phyloP scores from a whole-genome alignment of 2,113 vertebrate genomes.

The Rattus rattus region DNA sequence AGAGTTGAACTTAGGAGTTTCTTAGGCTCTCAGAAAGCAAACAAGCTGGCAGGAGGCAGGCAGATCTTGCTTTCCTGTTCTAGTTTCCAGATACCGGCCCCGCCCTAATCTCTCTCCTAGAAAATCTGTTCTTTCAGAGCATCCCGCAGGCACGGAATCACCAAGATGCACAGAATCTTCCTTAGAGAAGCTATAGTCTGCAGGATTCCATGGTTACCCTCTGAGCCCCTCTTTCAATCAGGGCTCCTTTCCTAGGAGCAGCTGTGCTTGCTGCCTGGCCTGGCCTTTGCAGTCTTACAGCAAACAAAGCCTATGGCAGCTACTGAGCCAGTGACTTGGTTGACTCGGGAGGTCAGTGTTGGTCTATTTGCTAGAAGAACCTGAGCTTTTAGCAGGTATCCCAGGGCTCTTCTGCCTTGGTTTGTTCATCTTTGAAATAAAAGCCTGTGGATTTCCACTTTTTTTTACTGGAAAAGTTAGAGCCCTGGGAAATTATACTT shows the following conservation, averaged over 20 bases:
- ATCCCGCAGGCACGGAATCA: neutral
- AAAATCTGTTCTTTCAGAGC: neutral
- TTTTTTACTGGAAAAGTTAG: constrained; percentile 36
- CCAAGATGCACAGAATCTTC: neutral
- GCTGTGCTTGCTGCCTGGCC: constrained; percentile 7
- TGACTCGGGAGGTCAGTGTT: constrained; percentile 32
- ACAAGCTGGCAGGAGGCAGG: neutral
- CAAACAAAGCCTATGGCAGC: neutral
- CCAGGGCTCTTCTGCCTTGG: neutral
- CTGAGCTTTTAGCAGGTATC: constrained; percentile 10
- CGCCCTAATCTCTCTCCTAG: neutral
- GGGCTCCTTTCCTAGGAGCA: neutral
- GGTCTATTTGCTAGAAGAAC: constrained; percentile 44
- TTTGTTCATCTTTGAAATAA: neutral
- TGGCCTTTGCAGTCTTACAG: constrained; percentile 36
- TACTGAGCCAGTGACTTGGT: neutral
- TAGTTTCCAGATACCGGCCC: constrained; percentile 3
- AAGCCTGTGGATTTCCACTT: constrained; percentile 50
- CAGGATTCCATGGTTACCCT: neutral
- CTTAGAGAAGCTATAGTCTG: neutral
- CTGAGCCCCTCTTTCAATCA: neutral
- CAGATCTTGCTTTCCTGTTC: neutral
- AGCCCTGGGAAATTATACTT: neutral
- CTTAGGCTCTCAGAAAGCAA: neutral
- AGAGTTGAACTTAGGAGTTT: neutral